Evolutionary conservation across 2,888 invertebrate genomes (phyloP).

Genomic region (Phengaris arion): DNA sequence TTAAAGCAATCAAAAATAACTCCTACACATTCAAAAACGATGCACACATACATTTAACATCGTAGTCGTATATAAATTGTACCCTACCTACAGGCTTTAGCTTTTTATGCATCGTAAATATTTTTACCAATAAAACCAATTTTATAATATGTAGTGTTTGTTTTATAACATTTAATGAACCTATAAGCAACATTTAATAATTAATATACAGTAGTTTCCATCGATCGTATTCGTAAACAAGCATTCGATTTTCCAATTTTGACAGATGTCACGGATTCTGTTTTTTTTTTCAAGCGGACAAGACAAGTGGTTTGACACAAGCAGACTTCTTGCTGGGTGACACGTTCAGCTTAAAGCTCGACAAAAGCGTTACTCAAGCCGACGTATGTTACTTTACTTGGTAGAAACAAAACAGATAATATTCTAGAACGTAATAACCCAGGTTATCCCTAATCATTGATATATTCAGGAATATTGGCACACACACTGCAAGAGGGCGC

Average conservation of each 20-base stretch:
- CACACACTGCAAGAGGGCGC: background rate
- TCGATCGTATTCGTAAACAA: background rate
- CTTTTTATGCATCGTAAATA: background rate
- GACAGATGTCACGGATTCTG: background rate
- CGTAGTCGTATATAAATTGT: background rate
- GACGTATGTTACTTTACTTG: conserved; percentile 32
- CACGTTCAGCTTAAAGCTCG: conserved; percentile 26
- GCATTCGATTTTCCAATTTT: background rate
- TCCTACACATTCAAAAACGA: background rate
- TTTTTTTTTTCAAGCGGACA: conserved; percentile 18
- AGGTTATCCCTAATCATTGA: conserved; percentile 12
- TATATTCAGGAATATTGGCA: background rate
- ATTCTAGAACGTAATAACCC: background rate
- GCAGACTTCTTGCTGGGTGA: background rate
- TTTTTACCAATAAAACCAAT: background rate
- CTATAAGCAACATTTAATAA: background rate
- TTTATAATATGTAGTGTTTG: background rate
- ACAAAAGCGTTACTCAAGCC: conserved; percentile 36
- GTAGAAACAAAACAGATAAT: conserved; percentile 46
- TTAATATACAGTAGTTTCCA: background rate
- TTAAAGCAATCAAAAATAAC: conserved; percentile 17
- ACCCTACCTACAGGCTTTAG: background rate
- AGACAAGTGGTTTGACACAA: conserved; percentile 20
- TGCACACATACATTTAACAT: background rate
- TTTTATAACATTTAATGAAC: background rate